These are phyloP conservation scores for Forpus xanthops DNA, from an alignment of 2,797 vertebrate species.

Conservation along the genomic window DNA sequence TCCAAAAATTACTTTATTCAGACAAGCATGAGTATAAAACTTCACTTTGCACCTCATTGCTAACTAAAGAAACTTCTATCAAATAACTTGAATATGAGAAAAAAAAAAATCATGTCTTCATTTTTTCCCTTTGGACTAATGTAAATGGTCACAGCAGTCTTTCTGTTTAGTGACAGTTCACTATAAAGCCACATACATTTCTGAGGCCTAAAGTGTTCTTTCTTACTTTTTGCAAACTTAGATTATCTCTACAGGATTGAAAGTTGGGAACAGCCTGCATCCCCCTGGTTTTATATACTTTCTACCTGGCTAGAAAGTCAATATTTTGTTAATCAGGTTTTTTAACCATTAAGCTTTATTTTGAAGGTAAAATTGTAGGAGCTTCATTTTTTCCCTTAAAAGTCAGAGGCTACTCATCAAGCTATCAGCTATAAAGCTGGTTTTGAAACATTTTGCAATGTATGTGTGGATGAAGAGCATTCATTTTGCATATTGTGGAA, in stretches of 20 bases:
- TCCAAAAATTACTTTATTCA: background rate
- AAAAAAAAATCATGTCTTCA: background rate
- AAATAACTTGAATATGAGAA: background rate
- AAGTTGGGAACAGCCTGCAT: background rate
- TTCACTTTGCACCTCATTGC: background rate
- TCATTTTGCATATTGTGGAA: background rate
- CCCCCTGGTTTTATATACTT: background rate
- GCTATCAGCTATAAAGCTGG: background rate
- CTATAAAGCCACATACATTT: background rate
- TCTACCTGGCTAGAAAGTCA: background rate
- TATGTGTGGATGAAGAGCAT: background rate
- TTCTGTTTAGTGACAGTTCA: background rate
- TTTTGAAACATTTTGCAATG: background rate
- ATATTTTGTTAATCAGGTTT: background rate
- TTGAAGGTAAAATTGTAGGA: constrained; percentile 7
- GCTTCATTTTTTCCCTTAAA: background rate
- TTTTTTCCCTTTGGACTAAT: background rate
- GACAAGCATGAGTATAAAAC: background rate
- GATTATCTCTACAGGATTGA: background rate
- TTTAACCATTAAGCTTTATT: background rate
- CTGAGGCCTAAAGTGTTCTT: background rate
- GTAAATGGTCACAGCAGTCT: background rate
- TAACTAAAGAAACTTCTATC: background rate
- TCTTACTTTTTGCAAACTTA: background rate
- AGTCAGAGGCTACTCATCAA: background rate